Conservation (phyloP, 2,797 vertebrate species). For the Acropternis orthonyx region DNA sequence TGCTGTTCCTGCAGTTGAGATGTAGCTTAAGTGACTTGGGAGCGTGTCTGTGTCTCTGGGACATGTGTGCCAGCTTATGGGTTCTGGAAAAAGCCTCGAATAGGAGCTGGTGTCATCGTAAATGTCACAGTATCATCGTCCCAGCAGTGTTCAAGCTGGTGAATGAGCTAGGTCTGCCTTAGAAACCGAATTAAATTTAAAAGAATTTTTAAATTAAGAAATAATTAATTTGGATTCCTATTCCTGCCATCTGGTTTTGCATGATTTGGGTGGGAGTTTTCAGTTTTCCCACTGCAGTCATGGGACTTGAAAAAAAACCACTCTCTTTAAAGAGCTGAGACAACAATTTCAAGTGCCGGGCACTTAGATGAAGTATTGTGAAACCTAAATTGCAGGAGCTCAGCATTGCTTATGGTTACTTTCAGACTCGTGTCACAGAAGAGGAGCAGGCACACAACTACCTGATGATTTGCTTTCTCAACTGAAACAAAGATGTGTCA, state of each 20-base stretch:
- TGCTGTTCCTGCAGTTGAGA: not conserved
- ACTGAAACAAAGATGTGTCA: not conserved
- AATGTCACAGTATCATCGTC: not conserved
- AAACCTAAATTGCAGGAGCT: not conserved
- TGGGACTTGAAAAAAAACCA: not conserved
- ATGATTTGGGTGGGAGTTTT: not conserved
- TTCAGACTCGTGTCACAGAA: not conserved
- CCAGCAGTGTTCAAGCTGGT: not conserved
- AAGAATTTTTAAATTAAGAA: constrained; percentile 23
- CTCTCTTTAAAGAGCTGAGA: constrained; percentile 11
- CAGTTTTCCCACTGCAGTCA: not conserved
- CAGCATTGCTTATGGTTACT: not conserved
- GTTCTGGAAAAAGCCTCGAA: not conserved
- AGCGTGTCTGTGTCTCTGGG: not conserved
- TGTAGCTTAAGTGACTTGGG: not conserved
- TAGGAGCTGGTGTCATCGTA: not conserved
- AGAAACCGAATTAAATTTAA: not conserved
- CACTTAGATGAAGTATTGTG: not conserved
- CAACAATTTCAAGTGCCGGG: not conserved
- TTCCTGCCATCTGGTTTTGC: not conserved
- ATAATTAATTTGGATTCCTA: constrained; percentile 1
- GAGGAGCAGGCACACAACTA: not conserved
- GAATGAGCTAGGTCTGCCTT: not conserved
- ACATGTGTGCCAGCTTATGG: not conserved
- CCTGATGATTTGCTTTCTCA: not conserved